A percentile compares a stretch with the other conserved stretches of the same genome.
These are phyloP conservation scores for Globicephala melas DNA, from an alignment of 2,113 vertebrate genomes.

Conservation along the genomic window DNA sequence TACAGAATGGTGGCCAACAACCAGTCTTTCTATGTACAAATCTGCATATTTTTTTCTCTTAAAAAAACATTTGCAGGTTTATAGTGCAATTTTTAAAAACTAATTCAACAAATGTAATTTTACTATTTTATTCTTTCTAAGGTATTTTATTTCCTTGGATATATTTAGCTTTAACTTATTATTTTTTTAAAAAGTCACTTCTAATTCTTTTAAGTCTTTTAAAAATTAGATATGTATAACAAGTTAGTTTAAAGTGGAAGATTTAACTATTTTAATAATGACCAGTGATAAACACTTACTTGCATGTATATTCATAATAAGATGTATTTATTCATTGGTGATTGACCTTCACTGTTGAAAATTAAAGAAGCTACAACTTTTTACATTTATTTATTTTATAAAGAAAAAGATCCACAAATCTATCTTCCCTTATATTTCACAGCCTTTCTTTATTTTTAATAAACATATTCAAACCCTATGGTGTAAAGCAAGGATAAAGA, in stretches of 20 bases:
- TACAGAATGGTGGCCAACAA: neutral
- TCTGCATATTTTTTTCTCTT: neutral
- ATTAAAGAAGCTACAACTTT: neutral
- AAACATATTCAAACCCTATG: neutral
- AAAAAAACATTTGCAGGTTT: neutral
- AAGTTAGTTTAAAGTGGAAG: neutral
- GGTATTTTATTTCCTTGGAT: neutral
- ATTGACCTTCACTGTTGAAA: neutral
- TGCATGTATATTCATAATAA: neutral
- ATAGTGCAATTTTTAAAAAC: neutral
- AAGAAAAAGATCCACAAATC: neutral
- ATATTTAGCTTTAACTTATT: neutral
- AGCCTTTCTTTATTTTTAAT: neutral
- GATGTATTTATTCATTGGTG: neutral
- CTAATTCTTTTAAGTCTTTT: neutral
- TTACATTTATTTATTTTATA: neutral
- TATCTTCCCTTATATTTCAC: neutral
- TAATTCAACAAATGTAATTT: neutral
- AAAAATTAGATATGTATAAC: neutral
- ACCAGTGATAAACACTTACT: neutral
- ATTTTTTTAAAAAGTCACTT: neutral
- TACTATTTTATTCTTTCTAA: neutral
- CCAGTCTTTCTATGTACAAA: neutral
- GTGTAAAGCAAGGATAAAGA: neutral
- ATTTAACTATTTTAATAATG: neutral